phyloP scores from a whole-genome alignment of 2,888 invertebrate genomes.

The Ochropleura leucogaster region DNA sequence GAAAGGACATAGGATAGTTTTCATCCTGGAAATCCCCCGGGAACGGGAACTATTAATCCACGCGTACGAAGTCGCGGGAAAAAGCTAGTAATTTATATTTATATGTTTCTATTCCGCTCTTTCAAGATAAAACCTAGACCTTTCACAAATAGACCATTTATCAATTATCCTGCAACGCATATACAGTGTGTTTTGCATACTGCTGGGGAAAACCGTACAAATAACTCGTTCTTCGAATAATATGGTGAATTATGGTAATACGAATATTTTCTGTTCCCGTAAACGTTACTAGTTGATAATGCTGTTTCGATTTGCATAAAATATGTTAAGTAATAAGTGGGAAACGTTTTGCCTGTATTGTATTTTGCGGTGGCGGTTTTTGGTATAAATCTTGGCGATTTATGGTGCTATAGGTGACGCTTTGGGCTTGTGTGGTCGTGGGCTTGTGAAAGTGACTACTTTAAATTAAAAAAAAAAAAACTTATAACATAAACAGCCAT shows the following conservation, averaged over 20 bases:
- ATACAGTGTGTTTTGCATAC: constrained; percentile 54
- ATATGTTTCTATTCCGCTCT: not conserved
- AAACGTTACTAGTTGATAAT: constrained; percentile 47
- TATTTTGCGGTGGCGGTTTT: constrained; percentile 27
- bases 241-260: constrained; percentile 55
- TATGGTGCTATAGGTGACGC: constrained; percentile 29
- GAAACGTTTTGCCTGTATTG: constrained; percentile 38
- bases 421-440: constrained; percentile 22
- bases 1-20: too few species aligned
- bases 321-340: constrained; percentile 55
- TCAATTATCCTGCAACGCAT: not conserved
- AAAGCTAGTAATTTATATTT: not conserved
- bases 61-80: too few species aligned
- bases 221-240: constrained; percentile 47
- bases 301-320: constrained; percentile 51
- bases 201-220: constrained; percentile 53
- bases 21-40: too few species aligned
- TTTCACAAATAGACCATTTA: not conserved
- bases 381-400: constrained; percentile 45
- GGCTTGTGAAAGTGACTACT: not conserved
- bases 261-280: constrained; percentile 56
- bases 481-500: too few species aligned
- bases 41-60: too few species aligned
- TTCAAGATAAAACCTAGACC: not conserved
- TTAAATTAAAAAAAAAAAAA: too few species aligned